Conservation (phyloP, 2,797 vertebrate species). For the Eospalax fontanierii region DNA sequence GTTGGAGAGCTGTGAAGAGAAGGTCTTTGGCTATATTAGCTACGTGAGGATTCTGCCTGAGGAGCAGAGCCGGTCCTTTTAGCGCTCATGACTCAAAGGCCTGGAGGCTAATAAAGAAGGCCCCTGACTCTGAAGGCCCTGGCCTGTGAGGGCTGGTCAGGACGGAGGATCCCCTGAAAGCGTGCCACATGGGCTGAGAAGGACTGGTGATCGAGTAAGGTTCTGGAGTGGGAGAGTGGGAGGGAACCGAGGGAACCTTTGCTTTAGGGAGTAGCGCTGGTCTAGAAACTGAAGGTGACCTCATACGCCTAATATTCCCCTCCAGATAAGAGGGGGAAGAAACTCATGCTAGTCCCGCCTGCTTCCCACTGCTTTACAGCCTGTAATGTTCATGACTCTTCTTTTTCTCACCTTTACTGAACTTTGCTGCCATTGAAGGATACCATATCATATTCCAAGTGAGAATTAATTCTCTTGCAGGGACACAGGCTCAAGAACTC, state of each 20-base stretch:
- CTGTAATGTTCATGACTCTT: conserved; percentile 38
- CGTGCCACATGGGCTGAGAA: background rate
- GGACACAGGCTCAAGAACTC: conserved; percentile 98
- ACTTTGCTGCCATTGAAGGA: background rate
- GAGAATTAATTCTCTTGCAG: conserved; percentile 87
- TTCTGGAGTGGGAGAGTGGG: background rate
- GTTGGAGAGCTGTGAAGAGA: background rate
- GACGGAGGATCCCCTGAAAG: background rate
- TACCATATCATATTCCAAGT: conserved; percentile 17
- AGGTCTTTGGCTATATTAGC: background rate
- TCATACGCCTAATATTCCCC: conserved; percentile 38
- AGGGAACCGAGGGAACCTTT: conserved; percentile 46
- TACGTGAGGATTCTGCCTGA: background rate
- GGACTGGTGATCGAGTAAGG: background rate
- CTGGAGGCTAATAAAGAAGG: background rate
- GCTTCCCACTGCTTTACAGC: background rate
- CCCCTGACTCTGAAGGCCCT: background rate
- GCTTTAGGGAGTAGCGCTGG: background rate
- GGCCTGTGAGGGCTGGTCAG: background rate
- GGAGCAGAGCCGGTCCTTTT: background rate
- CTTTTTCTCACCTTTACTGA: conserved; percentile 12
- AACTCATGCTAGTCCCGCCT: background rate
- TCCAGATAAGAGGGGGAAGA: background rate
- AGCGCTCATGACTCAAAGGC: background rate
- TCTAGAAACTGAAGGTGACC: background rate